Base-by-base conservation (phyloP, 1,140 invertebrate species). In the Bombus difficillimus region DNA sequence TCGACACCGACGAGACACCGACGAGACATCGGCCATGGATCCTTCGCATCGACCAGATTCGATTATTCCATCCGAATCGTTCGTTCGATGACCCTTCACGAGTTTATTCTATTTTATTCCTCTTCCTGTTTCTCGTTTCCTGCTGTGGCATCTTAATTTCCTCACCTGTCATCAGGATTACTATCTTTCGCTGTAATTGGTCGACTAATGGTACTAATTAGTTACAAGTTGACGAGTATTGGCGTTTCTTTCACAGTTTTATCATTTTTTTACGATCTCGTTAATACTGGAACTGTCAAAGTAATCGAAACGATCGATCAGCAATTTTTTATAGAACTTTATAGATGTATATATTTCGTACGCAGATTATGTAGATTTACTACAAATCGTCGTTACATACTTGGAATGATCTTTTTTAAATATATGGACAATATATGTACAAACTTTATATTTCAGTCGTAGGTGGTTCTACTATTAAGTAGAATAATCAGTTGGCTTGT, bases 21-120 rank as follows among this genome's bases (percentile, higher is more conserved):
- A 13, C 80, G 39, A 75, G 80, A 86, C 84, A 72, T 76, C 47
- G 43, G 64, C 47, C 68, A 39, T 69, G 84, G 57, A 83, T 86
- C 80, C 80, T 57, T 39, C 34, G 32, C 66, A 75, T 88, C 34
- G 37, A 47, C 72, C 59, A 73, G 18, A 13, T 32, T 12, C 22
- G 34, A 8, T 2, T 2, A 18, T 59, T 34, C 3, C 6, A n/a
- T 28, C 22, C 25, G 43, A 53, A 37, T 64, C 69, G 34, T 73
- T 64, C 39, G 3, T 15, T 9, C 57, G 57, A 62, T 47, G 22
- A 72, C 53, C 22, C 41, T 32, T 22, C 28, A 9, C 18, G 18
- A 34, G 18, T 18, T 22, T 32, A 6, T 78, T 37, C 25, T 22
- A 12, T 18, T 10, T 15, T 9, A 64, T 47, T 13, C n/a, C 18